Evolutionary conservation across 2,888 invertebrate species (phyloP), one percentile per base, ranked within the genome.

Genomic region (Xestia sexstrigata): DNA sequence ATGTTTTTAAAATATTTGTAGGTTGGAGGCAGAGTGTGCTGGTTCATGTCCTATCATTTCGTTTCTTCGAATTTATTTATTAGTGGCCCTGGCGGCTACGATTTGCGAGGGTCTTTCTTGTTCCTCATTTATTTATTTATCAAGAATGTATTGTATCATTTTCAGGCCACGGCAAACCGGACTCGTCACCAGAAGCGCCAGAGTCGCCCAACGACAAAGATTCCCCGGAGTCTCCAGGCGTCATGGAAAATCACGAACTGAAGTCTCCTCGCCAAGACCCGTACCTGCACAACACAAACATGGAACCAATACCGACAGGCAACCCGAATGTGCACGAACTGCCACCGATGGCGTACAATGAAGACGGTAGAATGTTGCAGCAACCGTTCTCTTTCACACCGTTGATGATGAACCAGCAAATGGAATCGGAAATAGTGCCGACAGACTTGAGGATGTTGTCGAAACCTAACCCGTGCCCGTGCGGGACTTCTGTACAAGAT

Each of bases 111-210:
- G 47, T 23, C 7, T 39, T 15, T 35, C 7, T 26, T 26, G 11
- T 47, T 13, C 17, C 39, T 49, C 0, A n/a, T 30, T 52, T 23
- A 60, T 30, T 52, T 23, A 60, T 35, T 60, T 23, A 71, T 26
- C 9, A 11, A 52, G 13, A 52, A 35, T 42, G 1, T 23, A 8
- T 73, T 42, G 13, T 35, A 47, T 45, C 8, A 73, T 67, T 76
- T 83, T 15, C 87, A 97, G 97, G 95, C 77, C 96, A 96, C 73
- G 90, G 94, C 0, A 96, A 97, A 87, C 96, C 95, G 8, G 96
- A 96, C 76, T 96, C 96, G 3, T 96, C 96, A 11, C 96, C 96
- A 17, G 95, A 96, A 86, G 94, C 94, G 0, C 91, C 94, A 0
- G 95, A 95, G 60, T 96, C 97, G 1, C 95, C 96, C 39, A 93